These are phyloP conservation scores for Serripes groenlandicus DNA, from an alignment of 2,888 invertebrate genomes.

Conservation along the genomic window DNA sequence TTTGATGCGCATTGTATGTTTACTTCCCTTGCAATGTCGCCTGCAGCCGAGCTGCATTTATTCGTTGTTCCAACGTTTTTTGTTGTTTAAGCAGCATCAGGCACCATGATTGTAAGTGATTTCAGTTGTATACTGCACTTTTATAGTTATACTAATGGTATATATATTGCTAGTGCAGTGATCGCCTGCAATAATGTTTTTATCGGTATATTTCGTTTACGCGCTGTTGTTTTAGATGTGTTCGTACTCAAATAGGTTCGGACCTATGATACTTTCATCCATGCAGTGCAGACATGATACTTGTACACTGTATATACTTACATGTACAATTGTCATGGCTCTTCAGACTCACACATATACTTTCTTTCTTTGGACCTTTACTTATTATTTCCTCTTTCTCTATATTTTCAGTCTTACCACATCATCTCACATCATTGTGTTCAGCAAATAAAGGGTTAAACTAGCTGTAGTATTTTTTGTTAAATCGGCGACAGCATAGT, in stretches of 20 bases:
- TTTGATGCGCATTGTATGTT: no score
- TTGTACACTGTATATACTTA: background rate
- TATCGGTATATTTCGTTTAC: no score
- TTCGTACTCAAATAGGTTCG: no score
- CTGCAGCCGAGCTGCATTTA: no score
- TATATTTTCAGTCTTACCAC: slow-evolving; percentile 9
- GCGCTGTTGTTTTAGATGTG: no score
- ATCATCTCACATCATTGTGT: background rate
- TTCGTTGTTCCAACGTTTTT: no score
- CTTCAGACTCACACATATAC: no score
- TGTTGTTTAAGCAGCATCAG: no score
- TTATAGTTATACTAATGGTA: no score
- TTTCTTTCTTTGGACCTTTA: background rate
- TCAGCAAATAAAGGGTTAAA: background rate
- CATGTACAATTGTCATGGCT: background rate
- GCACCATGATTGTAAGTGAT: slow-evolving; percentile 4
- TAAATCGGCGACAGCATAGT: background rate
- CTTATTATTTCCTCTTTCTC: no score
- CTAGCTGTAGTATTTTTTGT: background rate
- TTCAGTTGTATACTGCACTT: background rate
- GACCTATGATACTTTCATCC: background rate
- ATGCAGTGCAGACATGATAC: background rate
- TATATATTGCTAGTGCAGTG: background rate
- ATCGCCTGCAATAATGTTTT: no score
- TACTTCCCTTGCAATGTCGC: no score